Evolutionary conservation across 2,797 vertebrate genomes (phyloP).

Genomic region (Hybognathus amarus): DNA sequence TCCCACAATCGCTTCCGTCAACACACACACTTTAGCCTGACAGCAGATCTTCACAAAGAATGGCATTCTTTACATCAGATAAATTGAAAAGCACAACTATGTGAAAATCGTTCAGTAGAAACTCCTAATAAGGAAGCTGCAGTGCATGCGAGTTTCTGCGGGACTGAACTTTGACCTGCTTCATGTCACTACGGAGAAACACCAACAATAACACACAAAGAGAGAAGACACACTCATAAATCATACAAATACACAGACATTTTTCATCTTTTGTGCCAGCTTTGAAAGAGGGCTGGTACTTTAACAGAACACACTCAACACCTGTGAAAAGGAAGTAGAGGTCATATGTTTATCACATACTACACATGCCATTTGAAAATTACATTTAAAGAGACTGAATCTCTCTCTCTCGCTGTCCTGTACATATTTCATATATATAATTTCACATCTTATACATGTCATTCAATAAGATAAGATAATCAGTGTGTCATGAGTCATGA

Average conservation of each 20-base stretch:
- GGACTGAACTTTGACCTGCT: conserved; percentile 40
- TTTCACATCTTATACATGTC: neutral
- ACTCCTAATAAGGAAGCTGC: conserved; percentile 55
- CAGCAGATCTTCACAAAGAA: conserved; percentile 8
- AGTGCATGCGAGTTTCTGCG: conserved; percentile 12
- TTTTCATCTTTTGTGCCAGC: neutral
- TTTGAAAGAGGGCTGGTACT: neutral
- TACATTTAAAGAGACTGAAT: neutral
- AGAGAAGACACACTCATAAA: neutral
- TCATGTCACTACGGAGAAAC: conserved; percentile 24
- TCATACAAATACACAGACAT: neutral
- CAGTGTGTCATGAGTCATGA: neutral
- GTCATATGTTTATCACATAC: neutral
- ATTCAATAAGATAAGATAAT: neutral
- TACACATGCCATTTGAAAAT: neutral
- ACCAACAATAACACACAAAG: conserved; percentile 16
- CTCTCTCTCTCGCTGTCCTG: neutral
- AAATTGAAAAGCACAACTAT: conserved; percentile 35
- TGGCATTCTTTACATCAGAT: neutral
- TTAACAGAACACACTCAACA: neutral
- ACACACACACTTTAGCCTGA: neutral
- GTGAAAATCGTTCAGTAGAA: conserved; percentile 37
- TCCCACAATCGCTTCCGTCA: conserved; percentile 11
- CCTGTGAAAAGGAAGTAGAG: neutral
- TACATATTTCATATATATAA: neutral